These are phyloP conservation scores for Aplochiton taeniatus DNA, from an alignment of 2,797 vertebrate genomes.

Conservation along the genomic window DNA sequence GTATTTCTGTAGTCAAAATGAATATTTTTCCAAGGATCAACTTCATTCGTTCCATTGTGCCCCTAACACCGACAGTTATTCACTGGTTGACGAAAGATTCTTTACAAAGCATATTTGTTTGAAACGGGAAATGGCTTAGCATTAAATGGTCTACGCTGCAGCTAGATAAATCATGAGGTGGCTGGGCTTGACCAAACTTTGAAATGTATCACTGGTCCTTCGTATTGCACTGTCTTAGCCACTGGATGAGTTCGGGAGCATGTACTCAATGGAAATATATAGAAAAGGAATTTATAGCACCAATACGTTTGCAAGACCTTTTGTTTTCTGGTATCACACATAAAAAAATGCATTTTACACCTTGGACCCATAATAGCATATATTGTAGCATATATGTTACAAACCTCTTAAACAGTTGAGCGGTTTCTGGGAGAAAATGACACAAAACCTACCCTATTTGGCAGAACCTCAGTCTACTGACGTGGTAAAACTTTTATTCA, in stretches of 20 bases:
- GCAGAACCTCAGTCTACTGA: background rate
- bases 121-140: background rate
- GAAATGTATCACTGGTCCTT: background rate
- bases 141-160: background rate
- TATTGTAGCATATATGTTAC: background rate
- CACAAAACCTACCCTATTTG: background rate
- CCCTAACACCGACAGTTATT: too few species aligned
- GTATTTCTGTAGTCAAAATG: too few species aligned
- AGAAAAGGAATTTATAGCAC: background rate
- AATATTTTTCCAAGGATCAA: too few species aligned
- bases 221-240: background rate
- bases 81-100: too few species aligned
- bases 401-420: background rate
- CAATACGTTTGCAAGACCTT: too few species aligned
- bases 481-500: background rate
- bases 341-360: background rate
- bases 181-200: background rate
- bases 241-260: background rate
- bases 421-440: background rate
- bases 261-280: background rate
- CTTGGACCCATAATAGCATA: background rate
- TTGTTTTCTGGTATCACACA: background rate
- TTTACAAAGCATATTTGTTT: background rate
- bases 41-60: too few species aligned
- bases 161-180: background rate